Percentiles rank a stretch among this genome's conserved stretches.
These are phyloP conservation scores for Sebastes matsubarae DNA, from an alignment of 2,797 vertebrate species.

Conservation along the genomic window DNA sequence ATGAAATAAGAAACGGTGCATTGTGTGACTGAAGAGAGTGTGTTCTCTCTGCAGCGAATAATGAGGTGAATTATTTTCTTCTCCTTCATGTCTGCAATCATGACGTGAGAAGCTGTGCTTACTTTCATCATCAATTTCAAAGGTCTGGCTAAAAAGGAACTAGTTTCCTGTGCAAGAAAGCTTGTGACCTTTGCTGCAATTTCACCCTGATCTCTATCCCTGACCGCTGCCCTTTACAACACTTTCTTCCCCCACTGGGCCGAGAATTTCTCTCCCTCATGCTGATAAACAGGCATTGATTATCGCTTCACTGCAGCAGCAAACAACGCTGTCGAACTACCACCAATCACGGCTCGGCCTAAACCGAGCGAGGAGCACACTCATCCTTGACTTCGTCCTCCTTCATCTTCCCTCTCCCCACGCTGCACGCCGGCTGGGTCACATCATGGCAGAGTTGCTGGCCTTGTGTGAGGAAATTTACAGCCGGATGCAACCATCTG, in stretches of 20 bases:
- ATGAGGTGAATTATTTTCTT: constrained; percentile 22
- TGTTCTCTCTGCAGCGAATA: constrained; percentile 5
- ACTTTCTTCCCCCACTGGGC: neutral
- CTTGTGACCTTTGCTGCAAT: constrained; percentile 48
- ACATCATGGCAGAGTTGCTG: constrained; percentile 49
- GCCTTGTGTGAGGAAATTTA: constrained; percentile 75
- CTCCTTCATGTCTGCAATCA: constrained; percentile 4
- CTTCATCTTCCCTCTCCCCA: constrained; percentile 22
- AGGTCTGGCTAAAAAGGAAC: constrained; percentile 24
- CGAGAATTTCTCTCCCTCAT: constrained; percentile 1
- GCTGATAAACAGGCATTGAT: constrained; percentile 49
- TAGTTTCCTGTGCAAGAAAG: constrained; percentile 35
- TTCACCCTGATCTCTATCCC: constrained; percentile 19
- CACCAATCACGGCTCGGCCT: constrained; percentile 39
- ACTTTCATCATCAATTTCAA: constrained; percentile 18
- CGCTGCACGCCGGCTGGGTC: constrained; percentile 48
- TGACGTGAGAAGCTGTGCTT: neutral
- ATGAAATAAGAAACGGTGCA: constrained; percentile 15
- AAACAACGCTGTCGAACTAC: constrained; percentile 32
- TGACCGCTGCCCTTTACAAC: constrained; percentile 15
- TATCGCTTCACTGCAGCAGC: constrained; percentile 37
- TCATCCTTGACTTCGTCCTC: constrained; percentile 70
- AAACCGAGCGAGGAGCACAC: constrained; percentile 26
- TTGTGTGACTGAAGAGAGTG: constrained; percentile 5
- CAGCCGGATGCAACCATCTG: constrained; percentile 71